phyloP scores from a whole-genome alignment of 1,140 invertebrate species.

The Lethrus apterus region DNA sequence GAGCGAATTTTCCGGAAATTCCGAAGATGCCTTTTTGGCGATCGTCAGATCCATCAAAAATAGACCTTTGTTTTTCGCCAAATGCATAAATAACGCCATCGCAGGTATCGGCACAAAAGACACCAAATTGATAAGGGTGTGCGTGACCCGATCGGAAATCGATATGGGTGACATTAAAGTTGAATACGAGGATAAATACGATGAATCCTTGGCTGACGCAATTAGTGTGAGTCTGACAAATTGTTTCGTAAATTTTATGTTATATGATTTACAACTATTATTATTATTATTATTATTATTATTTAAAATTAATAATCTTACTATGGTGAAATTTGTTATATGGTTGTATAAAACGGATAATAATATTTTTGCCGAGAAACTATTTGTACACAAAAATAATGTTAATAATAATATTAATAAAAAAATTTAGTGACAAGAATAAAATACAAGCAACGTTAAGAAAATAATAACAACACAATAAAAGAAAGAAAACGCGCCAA shows the following conservation, averaged over 20 bases:
- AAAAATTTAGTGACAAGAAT: too few species aligned
- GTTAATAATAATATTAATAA: too few species aligned
- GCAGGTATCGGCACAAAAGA: slow-evolving; percentile 75
- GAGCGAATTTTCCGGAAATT: slow-evolving; percentile 58
- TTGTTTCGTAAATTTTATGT: too few species aligned
- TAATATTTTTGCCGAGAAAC: too few species aligned
- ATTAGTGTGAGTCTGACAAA: slow-evolving; percentile 73
- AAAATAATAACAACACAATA: too few species aligned
- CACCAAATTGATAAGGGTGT: slow-evolving; percentile 74
- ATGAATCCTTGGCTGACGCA: slow-evolving; percentile 67
- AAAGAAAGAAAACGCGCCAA: too few species aligned
- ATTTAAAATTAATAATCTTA: neutral
- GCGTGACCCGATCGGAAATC: slow-evolving; percentile 80
- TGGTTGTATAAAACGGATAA: too few species aligned
- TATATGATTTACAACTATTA: too few species aligned
- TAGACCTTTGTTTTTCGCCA: slow-evolving; percentile 77
- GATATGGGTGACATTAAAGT: slow-evolving; percentile 82
- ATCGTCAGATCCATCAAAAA: slow-evolving; percentile 71
- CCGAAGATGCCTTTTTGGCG: slow-evolving; percentile 54
- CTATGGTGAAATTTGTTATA: neutral
- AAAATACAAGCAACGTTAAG: too few species aligned
- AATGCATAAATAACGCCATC: slow-evolving; percentile 60
- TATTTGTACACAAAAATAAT: too few species aligned
- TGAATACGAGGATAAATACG: slow-evolving; percentile 69
- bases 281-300: too few species aligned